Conservation (phyloP, 2,888 invertebrate species). For the Drosophila neotestacea region DNA sequence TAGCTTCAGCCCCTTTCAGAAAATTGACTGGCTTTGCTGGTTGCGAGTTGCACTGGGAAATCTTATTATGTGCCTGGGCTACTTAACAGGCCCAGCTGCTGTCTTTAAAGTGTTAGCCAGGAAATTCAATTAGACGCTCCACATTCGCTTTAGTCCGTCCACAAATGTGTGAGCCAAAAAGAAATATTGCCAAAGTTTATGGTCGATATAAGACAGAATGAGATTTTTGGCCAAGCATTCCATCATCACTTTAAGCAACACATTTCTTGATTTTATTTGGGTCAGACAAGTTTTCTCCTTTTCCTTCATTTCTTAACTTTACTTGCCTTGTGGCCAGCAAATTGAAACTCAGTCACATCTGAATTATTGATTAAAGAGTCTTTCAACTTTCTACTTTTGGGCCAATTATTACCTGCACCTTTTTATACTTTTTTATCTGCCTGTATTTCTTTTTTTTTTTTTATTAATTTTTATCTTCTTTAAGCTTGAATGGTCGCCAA, state of each 20-base stretch:
- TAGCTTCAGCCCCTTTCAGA: not conserved
- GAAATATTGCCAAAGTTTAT: conserved; percentile 71
- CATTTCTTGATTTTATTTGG: conserved; percentile 67
- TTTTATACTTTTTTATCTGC: conserved; percentile 13
- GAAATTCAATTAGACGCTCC: conserved; percentile 54
- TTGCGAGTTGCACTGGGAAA: conserved; percentile 35
- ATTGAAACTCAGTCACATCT: conserved; percentile 51
- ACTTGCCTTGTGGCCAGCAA: conserved; percentile 26
- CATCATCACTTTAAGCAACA: conserved; percentile 62
- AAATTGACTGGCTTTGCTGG: conserved; percentile 54
- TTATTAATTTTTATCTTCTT: conserved; percentile 53
- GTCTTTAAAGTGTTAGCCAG: conserved; percentile 63
- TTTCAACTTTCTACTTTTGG: conserved; percentile 28
- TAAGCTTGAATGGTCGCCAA: conserved; percentile 43
- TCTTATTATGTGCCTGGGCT: conserved; percentile 56
- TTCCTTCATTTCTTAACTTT: not conserved
- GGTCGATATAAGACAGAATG: conserved; percentile 28
- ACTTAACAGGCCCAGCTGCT: conserved; percentile 37
- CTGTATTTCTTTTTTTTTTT: conserved; percentile 27
- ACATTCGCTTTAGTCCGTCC: conserved; percentile 24
- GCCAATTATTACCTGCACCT: conserved; percentile 51
- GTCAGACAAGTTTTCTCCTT: conserved; percentile 42
- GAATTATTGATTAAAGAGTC: conserved; percentile 73
- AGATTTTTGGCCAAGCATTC: conserved; percentile 46
- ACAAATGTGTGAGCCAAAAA: conserved; percentile 42